Evolutionary conservation across 1,140 invertebrate genomes (phyloP).

Genomic region (Formica exsecta): DNA sequence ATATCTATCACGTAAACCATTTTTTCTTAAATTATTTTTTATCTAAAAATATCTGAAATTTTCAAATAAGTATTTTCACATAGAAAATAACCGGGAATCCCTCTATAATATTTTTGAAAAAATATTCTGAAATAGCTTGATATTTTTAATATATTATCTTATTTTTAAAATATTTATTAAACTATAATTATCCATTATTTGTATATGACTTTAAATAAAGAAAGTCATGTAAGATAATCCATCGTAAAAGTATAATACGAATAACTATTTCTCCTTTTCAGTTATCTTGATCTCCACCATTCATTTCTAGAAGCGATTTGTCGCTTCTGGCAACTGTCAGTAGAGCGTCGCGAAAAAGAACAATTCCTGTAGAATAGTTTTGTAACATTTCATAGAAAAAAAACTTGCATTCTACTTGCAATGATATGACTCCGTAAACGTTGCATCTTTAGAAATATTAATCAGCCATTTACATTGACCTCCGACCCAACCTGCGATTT

Average conservation of each 20-base stretch:
- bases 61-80: not conserved
- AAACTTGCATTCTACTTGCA: slow-evolving; percentile 4
- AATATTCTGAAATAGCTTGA: not conserved
- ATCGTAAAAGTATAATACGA: not conserved
- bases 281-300: not conserved
- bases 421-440: slow-evolving; percentile 10
- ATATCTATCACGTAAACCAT: not conserved
- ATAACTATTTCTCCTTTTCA: not conserved
- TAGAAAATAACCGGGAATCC: not conserved
- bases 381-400: slow-evolving; percentile 24
- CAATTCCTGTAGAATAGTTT: slow-evolving; percentile 28
- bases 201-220: no score
- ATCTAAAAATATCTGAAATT: not conserved
- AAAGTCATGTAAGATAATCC: no score
- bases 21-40: not conserved
- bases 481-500: slow-evolving; percentile 14
- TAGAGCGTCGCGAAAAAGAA: slow-evolving; percentile 8
- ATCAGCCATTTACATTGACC: slow-evolving; percentile 49
- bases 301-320: not conserved
- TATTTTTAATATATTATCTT: no score
- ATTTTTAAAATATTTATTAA: no score
- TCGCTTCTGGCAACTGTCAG: not conserved
- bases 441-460: slow-evolving; percentile 42
- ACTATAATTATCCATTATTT: no score
- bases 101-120: not conserved